A percentile compares a stretch with the other conserved stretches of the same genome.
phyloP scores from a whole-genome alignment of 2,113 vertebrate species.

The Atherinomorus stipes region DNA sequence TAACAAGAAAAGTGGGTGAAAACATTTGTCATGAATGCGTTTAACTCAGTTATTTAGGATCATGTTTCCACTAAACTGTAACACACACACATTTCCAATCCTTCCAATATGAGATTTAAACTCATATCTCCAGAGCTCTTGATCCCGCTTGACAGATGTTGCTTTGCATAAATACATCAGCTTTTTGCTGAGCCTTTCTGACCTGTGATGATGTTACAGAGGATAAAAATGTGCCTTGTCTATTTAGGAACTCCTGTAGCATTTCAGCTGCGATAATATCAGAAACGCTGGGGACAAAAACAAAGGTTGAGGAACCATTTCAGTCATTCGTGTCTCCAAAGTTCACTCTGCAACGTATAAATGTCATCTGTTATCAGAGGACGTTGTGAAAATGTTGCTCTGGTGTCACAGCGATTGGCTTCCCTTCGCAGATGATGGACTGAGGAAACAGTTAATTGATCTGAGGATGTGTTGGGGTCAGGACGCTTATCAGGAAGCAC shows the following conservation, averaged over 20 bases:
- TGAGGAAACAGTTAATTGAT: not conserved
- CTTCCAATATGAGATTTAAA: not conserved
- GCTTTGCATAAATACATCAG: not conserved
- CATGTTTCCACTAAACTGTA: too few relatives aligned
- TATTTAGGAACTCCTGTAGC: not conserved
- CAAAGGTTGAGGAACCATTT: slow-evolving; percentile 16
- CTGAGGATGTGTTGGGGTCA: not conserved
- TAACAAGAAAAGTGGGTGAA: not conserved
- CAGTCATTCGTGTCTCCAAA: slow-evolving; percentile 11
- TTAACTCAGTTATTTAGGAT: not conserved
- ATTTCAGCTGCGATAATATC: not conserved
- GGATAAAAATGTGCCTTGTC: not conserved
- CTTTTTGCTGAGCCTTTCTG: not conserved
- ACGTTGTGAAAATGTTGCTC: slow-evolving; percentile 27
- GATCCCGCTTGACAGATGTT: not conserved
- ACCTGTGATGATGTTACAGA: not conserved
- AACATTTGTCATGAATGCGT: not conserved
- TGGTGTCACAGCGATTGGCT: slow-evolving; percentile 40
- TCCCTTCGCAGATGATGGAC: slow-evolving; percentile 13
- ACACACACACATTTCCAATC: too few relatives aligned
- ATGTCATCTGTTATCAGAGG: slow-evolving; percentile 61
- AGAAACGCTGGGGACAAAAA: not conserved
- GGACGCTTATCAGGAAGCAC: slow-evolving; percentile 37
- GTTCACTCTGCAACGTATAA: slow-evolving; percentile 28
- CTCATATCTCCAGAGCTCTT: not conserved